A percentile compares a stretch with the other conserved stretches of the same genome.
Evolutionary conservation across 2,888 invertebrate genomes (phyloP).

Genomic region (Tinea trinotella): DNA sequence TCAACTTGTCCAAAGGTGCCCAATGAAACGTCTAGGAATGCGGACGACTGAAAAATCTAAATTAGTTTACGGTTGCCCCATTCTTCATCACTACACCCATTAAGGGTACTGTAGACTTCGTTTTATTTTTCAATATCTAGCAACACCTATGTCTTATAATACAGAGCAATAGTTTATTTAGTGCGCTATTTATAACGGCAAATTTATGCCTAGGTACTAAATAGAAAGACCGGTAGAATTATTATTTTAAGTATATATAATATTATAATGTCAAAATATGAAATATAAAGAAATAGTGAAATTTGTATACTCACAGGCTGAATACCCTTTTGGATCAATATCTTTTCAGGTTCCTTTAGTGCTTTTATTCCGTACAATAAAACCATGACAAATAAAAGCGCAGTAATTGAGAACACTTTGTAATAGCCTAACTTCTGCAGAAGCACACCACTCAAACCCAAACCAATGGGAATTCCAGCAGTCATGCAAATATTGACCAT

Average conservation of each 20-base stretch:
- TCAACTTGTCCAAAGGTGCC: no score
- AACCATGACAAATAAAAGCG: slow-evolving; percentile 66
- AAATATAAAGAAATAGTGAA: not conserved
- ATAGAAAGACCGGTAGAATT: no score
- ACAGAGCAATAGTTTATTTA: no score
- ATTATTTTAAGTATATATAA: not conserved
- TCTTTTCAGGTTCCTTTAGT: slow-evolving; percentile 75
- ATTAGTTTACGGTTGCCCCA: no score
- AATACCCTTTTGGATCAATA: slow-evolving; percentile 42
- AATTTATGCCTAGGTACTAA: no score
- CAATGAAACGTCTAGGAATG: no score
- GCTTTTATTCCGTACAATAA: slow-evolving; percentile 79
- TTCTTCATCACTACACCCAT: no score
- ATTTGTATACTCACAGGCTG: slow-evolving; percentile 5
- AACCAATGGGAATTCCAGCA: slow-evolving; percentile 69
- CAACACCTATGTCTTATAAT: no score
- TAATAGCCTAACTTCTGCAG: slow-evolving; percentile 56
- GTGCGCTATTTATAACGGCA: no score
- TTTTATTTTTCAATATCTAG: no score
- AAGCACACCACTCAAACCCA: slow-evolving; percentile 66
- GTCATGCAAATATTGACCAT: slow-evolving; percentile 75
- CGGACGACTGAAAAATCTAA: no score
- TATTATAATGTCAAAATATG: not conserved
- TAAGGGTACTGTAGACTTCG: no score
- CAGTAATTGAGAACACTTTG: slow-evolving; percentile 53